These are phyloP conservation scores for Mirza zaza DNA, from an alignment of 2,113 vertebrate species.

Conservation along the genomic window DNA sequence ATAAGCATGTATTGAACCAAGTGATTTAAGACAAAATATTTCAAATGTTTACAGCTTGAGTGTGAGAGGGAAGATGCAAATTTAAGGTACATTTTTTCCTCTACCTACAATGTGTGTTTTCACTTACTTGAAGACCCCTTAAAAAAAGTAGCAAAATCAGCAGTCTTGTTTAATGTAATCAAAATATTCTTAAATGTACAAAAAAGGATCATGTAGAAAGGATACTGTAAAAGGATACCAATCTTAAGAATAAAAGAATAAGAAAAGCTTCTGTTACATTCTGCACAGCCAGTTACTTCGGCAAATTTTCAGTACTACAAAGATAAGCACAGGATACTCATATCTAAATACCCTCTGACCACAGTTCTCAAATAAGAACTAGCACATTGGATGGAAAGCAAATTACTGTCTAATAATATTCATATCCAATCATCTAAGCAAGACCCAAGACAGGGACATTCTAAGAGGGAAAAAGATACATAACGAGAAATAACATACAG, in stretches of 20 bases:
- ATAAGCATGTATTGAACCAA: constrained; percentile 45
- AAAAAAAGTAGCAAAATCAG: constrained; percentile 76
- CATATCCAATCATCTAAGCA: constrained; percentile 70
- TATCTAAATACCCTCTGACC: constrained; percentile 70
- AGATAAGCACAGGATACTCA: constrained; percentile 72
- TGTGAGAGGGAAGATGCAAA: constrained; percentile 50
- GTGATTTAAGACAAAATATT: constrained; percentile 46
- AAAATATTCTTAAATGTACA: constrained; percentile 83
- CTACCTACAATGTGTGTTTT: constrained; percentile 47
- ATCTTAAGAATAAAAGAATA: constrained; percentile 77
- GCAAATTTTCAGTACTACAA: constrained; percentile 72
- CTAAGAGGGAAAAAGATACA: constrained; percentile 40
- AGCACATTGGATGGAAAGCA: constrained; percentile 66
- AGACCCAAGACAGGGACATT: constrained; percentile 57
- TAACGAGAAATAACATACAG: constrained; percentile 60
- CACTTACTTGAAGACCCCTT: constrained; percentile 70
- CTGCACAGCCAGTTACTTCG: constrained; percentile 79
- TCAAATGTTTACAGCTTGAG: constrained; percentile 47
- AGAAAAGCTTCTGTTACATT: constrained; percentile 78
- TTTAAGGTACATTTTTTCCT: constrained; percentile 69
- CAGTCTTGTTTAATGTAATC: constrained; percentile 80
- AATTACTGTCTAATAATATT: constrained; percentile 69
- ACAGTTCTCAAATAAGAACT: constrained; percentile 62
- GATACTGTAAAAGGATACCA: constrained; percentile 82
- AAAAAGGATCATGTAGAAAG: constrained; percentile 84